These are phyloP conservation scores for Alviniconcha strummeri DNA, from an alignment of 2,888 invertebrate genomes.

Conservation along the genomic window DNA sequence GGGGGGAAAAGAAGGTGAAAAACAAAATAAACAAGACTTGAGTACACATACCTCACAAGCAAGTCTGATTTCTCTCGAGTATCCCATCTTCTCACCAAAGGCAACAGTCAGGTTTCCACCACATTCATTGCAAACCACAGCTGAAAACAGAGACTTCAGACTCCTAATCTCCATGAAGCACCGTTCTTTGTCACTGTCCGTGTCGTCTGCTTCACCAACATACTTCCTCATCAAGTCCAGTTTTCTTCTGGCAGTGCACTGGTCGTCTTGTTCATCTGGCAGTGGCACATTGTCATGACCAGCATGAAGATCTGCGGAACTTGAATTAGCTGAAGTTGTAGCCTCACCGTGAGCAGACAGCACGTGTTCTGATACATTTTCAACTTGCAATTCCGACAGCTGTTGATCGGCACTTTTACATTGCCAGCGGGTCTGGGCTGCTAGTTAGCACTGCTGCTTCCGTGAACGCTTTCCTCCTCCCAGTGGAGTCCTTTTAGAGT, in stretches of 20 bases:
- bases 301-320: no score
- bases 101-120: neutral
- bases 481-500: neutral
- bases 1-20: no score
- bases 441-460: neutral
- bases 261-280: neutral
- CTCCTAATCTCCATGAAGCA: neutral
- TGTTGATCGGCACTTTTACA: neutral
- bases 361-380: neutral
- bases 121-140: neutral
- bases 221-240: neutral
- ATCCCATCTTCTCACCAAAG: conserved; percentile 15
- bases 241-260: conserved; percentile 12
- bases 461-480: conserved; percentile 7
- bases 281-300: neutral
- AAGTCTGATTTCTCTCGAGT: conserved; percentile 1
- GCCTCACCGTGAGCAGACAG: neutral
- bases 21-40: no score
- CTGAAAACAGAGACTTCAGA: neutral
- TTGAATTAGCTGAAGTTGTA: neutral
- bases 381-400: neutral
- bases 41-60: neutral
- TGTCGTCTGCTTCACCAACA: neutral
- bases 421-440: neutral
- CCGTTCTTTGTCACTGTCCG: neutral